Conservation (phyloP, 2,888 invertebrate species). For the Crepidodera aurea region DNA sequence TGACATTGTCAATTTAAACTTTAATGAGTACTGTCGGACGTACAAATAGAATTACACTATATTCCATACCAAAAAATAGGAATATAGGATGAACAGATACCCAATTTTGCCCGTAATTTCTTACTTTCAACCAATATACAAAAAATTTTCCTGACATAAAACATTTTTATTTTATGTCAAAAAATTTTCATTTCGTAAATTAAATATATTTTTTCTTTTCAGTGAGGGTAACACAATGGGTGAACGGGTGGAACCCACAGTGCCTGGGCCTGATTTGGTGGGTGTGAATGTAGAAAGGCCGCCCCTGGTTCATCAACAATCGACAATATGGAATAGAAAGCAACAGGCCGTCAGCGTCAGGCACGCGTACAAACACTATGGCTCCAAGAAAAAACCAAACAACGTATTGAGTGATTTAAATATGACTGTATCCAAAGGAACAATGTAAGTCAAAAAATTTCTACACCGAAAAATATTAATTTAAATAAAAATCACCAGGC, state of each 20-base stretch:
- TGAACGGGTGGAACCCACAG: conserved; percentile 57
- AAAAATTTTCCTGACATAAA: too few relatives aligned
- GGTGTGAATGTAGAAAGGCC: conserved; percentile 58
- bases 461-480: background rate
- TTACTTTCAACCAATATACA: too few relatives aligned
- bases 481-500: background rate
- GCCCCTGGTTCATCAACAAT: conserved; percentile 60
- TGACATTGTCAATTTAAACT: too few relatives aligned
- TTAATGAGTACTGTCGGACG: too few relatives aligned
- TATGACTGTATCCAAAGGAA: conserved; percentile 94
- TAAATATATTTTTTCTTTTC: conserved; percentile 53
- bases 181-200: too few relatives aligned
- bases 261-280: conserved; percentile 59
- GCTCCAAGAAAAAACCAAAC: conserved; percentile 85
- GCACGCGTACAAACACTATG: conserved; percentile 89
- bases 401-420: conserved; percentile 88
- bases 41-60: too few relatives aligned
- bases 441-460: conserved; percentile 90
- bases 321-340: conserved; percentile 70
- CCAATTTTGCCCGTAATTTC: too few relatives aligned
- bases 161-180: too few relatives aligned
- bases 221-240: conserved; percentile 61
- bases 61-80: too few relatives aligned
- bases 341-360: conserved; percentile 89
- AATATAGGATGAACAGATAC: too few relatives aligned